phyloP scores from a whole-genome alignment of 1,140 invertebrate species.

The Asobara japonica region DNA sequence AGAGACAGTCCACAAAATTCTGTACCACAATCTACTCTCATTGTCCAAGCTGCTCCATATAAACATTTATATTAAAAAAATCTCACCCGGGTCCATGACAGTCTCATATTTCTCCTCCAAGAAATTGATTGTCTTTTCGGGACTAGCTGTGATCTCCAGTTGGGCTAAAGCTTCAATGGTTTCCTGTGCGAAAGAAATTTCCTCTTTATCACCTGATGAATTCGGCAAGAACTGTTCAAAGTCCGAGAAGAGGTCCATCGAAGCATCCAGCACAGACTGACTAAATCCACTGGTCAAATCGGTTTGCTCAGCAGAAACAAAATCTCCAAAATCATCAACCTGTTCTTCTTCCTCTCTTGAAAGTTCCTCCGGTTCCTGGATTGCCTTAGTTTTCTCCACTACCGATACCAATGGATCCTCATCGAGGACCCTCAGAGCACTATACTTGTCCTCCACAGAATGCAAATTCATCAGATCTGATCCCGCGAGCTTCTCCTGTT shows the following conservation, averaged over 20 bases:
- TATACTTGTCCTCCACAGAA: slow-evolving; percentile 64
- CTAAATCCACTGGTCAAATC: slow-evolving; percentile 26
- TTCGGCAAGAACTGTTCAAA: slow-evolving; percentile 53
- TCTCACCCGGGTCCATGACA: slow-evolving; percentile 48
- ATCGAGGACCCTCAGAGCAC: slow-evolving; percentile 63
- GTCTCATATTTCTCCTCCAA: slow-evolving; percentile 49
- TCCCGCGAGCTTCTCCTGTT: slow-evolving; percentile 35
- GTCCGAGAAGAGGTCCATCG: slow-evolving; percentile 58
- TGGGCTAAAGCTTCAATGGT: slow-evolving; percentile 59
- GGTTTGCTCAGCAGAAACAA: slow-evolving; percentile 64
- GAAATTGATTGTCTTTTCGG: slow-evolving; percentile 36
- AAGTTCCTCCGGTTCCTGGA: not conserved
- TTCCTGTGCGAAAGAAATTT: slow-evolving; percentile 49
- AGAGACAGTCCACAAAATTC: too few species aligned
- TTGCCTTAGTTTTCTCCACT: not conserved
- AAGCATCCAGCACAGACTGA: slow-evolving; percentile 41
- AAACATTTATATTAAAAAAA: too few species aligned
- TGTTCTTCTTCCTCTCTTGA: not conserved
- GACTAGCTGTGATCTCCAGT: slow-evolving; percentile 50
- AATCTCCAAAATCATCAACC: slow-evolving; percentile 71
- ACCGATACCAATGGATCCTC: slow-evolving; percentile 45
- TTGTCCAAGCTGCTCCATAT: too few species aligned
- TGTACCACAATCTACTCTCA: too few species aligned
- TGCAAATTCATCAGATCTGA: slow-evolving; percentile 62
- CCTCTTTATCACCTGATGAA: slow-evolving; percentile 12